A percentile compares a stretch with the other conserved stretches of the same genome.
Conservation (phyloP, 2,888 invertebrate species). For the Agapostemon virescens region DNA sequence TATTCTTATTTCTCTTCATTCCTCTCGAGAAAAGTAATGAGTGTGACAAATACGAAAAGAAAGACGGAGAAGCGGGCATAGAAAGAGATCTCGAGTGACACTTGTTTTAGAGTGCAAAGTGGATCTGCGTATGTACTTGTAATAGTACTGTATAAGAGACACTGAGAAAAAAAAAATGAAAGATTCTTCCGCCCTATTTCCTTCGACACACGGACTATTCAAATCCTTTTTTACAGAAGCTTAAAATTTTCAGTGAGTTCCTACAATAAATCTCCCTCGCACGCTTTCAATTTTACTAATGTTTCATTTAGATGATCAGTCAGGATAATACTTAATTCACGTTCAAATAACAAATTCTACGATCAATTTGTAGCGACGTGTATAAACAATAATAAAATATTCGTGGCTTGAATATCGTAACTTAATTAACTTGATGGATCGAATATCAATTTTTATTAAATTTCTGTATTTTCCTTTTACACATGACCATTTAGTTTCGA, state of each 20-base stretch:
- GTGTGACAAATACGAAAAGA: slow-evolving; percentile 18
- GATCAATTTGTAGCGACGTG: no score
- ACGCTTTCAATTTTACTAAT: neutral
- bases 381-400: no score
- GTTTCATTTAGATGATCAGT: neutral
- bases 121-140: slow-evolving; percentile 40
- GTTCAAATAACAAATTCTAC: neutral
- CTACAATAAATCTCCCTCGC: neutral
- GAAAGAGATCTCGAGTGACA: slow-evolving; percentile 42
- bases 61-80: slow-evolving; percentile 18
- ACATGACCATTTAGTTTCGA: neutral
- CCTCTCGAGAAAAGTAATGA: slow-evolving; percentile 16
- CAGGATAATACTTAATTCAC: neutral
- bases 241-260: slow-evolving; percentile 1
- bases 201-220: slow-evolving; percentile 24
- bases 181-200: slow-evolving; percentile 42
- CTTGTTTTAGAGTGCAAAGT: slow-evolving; percentile 63
- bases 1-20: neutral
- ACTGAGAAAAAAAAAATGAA: slow-evolving; percentile 35
- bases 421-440: neutral
- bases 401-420: no score
- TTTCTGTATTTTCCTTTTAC: neutral
- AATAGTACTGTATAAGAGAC: slow-evolving; percentile 45
- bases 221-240: slow-evolving; percentile 26
- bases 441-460: neutral